Percentiles rank a stretch among this genome's conserved stretches.
Evolutionary conservation across 2,113 vertebrate genomes (phyloP).

Genomic region (Rhegmatorhina hoffmannsi): DNA sequence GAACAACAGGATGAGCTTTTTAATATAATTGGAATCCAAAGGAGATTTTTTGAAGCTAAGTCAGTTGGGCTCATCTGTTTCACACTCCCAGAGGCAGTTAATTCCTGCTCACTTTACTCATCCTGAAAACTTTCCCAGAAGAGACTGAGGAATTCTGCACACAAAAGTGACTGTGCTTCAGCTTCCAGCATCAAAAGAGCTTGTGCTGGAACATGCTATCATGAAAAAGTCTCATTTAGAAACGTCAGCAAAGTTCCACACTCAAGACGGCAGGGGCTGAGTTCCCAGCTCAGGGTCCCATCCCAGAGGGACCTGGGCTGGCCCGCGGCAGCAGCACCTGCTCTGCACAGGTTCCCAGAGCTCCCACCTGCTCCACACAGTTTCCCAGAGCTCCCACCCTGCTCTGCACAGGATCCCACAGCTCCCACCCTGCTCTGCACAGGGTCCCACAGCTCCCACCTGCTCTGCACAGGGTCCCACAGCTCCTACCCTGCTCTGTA

Average conservation of each 20-base stretch:
- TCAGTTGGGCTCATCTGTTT: background rate
- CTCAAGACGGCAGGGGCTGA: fast-evolving
- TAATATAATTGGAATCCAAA: background rate
- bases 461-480: too few relatives aligned
- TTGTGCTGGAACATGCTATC: background rate
- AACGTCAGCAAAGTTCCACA: background rate
- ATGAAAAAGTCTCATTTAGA: background rate
- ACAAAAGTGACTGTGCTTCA: background rate
- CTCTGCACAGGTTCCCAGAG: background rate
- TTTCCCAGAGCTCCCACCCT: background rate
- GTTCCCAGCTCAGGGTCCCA: fast-evolving
- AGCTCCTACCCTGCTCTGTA: background rate
- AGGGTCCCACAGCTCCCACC: too few relatives aligned
- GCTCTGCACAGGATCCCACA: background rate
- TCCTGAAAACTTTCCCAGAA: background rate
- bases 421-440: too few relatives aligned
- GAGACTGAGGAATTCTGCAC: background rate
- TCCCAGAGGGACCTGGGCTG: background rate
- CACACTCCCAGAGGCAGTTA: background rate
- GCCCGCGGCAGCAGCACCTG: fast-evolving
- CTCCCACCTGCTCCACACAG: background rate
- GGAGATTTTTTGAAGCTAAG: background rate
- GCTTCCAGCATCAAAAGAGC: background rate
- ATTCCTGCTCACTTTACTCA: background rate
- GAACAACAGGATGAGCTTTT: background rate